phyloP scores from a whole-genome alignment of 2,888 invertebrate species.

The Sinohyriopsis cumingii region DNA sequence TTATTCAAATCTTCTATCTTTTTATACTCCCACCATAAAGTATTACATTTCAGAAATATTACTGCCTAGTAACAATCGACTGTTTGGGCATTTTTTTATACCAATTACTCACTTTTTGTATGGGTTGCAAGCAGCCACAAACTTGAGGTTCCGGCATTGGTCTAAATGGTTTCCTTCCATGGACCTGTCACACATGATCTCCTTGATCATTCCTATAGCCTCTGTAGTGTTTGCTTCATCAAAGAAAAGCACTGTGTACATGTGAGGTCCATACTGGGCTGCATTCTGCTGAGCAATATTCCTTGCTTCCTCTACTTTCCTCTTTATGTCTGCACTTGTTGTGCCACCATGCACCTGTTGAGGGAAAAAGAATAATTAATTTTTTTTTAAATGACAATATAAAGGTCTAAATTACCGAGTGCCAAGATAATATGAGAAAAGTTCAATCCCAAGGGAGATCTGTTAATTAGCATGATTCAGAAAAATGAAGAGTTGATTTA shows the following conservation, averaged over 20 bases:
- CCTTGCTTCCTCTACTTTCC: slow-evolving; percentile 55
- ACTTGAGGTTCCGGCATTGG: slow-evolving; percentile 51
- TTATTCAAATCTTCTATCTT: no score
- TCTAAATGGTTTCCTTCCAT: slow-evolving; percentile 55
- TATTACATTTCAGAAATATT: no score
- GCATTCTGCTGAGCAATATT: slow-evolving; percentile 50
- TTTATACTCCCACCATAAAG: no score
- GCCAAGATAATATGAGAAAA: no score
- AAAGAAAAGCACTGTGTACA: slow-evolving; percentile 66
- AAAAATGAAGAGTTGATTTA: no score
- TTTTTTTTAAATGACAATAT: no score
- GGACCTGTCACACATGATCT: slow-evolving; percentile 66
- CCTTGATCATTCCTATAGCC: slow-evolving; percentile 67
- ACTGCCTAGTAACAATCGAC: no score
- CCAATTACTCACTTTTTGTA: slow-evolving; percentile 60
- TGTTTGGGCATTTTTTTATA: no score
- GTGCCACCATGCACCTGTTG: slow-evolving; percentile 67
- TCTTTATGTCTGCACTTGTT: slow-evolving; percentile 56
- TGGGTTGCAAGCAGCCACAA: slow-evolving; percentile 69
- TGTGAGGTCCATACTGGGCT: slow-evolving; percentile 27
- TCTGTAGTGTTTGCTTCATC: slow-evolving; percentile 71
- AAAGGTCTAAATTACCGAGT: no score
- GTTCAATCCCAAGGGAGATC: no score
- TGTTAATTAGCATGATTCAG: no score
- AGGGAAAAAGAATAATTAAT: no score